These are phyloP conservation scores for Caenorhabditis inopinata DNA, from an alignment of 1,140 invertebrate species.

Conservation along the genomic window DNA sequence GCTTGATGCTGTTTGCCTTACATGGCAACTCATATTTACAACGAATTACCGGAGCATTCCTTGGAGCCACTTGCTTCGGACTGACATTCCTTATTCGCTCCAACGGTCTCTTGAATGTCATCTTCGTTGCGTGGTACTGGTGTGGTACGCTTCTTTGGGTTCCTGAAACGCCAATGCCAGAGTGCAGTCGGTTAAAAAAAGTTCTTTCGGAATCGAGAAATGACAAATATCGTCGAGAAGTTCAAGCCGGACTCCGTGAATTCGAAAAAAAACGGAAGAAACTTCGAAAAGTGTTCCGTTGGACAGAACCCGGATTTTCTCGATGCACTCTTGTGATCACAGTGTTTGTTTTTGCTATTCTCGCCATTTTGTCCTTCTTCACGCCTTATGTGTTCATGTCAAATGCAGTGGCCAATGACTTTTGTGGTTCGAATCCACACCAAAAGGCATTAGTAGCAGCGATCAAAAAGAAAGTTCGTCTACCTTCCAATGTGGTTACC, in stretches of 20 bases:
- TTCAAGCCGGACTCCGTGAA: not conserved
- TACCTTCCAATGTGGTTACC: not conserved
- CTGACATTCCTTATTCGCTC: constrained; percentile 35
- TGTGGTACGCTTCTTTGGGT: not conserved
- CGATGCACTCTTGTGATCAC: not conserved
- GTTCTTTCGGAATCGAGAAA: not conserved
- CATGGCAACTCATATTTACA: not conserved
- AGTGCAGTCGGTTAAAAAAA: not conserved
- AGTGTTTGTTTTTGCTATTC: not conserved
- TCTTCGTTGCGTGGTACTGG: constrained; percentile 42
- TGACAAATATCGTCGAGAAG: not conserved
- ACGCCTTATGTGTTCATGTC: not conserved
- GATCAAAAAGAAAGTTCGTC: not conserved
- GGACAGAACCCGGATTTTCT: not conserved
- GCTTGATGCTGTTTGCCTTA: not conserved
- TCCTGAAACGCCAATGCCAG: not conserved
- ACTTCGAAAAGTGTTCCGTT: not conserved
- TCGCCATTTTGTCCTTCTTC: not conserved
- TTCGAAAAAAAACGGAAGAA: not conserved
- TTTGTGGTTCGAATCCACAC: not conserved
- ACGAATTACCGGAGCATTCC: not conserved
- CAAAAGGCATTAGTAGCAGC: not conserved
- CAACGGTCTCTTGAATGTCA: constrained; percentile 44
- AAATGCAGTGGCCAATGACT: not conserved
- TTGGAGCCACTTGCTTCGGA: not conserved